Percentiles rank a stretch among this genome's conserved stretches.
These are phyloP conservation scores for Cryptoblepharus egeriae DNA, from an alignment of 2,797 vertebrate species.

Conservation along the genomic window DNA sequence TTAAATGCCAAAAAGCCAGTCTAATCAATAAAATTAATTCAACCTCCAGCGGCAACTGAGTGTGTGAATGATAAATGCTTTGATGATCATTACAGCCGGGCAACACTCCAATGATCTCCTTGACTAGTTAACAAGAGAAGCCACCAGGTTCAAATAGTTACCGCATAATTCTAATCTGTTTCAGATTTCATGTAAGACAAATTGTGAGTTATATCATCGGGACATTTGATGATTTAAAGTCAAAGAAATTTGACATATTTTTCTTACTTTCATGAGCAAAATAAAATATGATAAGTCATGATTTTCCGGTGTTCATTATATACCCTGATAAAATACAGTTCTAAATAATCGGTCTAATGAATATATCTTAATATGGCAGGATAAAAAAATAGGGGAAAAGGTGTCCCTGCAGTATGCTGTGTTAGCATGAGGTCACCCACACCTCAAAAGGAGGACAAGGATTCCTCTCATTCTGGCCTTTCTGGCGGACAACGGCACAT, in stretches of 20 bases:
- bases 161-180: neutral
- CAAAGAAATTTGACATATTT: neutral
- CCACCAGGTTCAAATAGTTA: neutral
- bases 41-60: neutral
- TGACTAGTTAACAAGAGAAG: conserved; percentile 30
- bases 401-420: no score
- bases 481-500: no score
- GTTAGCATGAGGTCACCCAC: no score
- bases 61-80: neutral
- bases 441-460: no score
- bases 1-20: neutral
- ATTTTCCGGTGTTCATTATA: neutral
- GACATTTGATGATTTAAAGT: neutral
- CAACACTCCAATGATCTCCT: neutral
- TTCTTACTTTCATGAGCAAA: neutral
- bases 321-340: neutral
- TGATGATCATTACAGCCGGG: neutral
- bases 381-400: no score
- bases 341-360: neutral
- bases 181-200: neutral
- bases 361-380: neutral
- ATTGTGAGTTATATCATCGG: neutral
- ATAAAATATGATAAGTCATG: neutral
- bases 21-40: conserved; percentile 15
- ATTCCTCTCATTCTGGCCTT: no score